Conservation (phyloP, 1,140 invertebrate genomes). For the Brachionus paranguensis region DNA sequence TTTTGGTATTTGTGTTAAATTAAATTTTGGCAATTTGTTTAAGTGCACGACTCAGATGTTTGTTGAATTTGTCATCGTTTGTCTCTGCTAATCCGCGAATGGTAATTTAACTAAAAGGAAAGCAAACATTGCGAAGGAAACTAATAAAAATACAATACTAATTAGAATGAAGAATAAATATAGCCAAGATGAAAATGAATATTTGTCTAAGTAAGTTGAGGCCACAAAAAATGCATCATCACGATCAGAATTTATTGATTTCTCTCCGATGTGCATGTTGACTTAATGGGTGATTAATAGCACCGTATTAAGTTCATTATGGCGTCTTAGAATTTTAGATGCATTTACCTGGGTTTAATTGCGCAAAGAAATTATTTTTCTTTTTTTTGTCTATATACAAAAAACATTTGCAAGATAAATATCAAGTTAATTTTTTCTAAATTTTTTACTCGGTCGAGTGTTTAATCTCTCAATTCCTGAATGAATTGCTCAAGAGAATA, state of each 20-base stretch:
- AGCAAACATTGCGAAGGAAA: constrained; percentile 11
- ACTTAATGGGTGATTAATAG: constrained; percentile 3
- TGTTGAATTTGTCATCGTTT: not conserved
- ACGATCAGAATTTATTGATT: not conserved
- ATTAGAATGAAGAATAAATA: constrained; percentile 2
- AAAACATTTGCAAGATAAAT: not conserved
- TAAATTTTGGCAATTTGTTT: not conserved
- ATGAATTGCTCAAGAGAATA: not conserved
- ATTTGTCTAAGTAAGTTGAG: not conserved
- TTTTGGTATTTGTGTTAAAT: not conserved
- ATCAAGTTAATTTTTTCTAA: not conserved
- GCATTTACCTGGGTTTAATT: not conserved
- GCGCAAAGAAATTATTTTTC: not conserved
- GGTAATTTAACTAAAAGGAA: constrained; percentile 12
- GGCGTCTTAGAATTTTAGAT: not conserved
- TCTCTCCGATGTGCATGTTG: not conserved
- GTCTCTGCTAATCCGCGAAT: not conserved
- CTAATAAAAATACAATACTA: constrained; percentile 17
- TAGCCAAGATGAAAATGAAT: constrained; percentile 17
- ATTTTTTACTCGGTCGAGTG: not conserved
- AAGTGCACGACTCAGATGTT: not conserved
- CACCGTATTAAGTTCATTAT: not conserved
- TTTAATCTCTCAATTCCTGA: not conserved
- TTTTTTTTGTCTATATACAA: not conserved
- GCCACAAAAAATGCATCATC: not conserved